Conservation (phyloP, 2,113 vertebrate genomes). For the Neotragus moschatus region DNA sequence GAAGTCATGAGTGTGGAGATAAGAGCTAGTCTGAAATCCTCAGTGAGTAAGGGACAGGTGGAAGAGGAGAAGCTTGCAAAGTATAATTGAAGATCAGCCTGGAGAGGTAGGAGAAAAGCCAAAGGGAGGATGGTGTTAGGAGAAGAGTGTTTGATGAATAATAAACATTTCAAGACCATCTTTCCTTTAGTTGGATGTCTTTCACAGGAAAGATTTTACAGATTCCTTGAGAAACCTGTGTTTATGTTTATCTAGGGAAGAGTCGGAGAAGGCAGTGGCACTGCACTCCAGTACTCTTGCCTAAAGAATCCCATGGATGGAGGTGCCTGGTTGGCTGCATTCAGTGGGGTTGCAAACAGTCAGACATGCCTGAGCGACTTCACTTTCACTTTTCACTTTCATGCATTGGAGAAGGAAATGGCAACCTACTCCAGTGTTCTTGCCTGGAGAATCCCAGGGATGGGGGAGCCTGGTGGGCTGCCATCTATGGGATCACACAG, state of each 20-base stretch:
- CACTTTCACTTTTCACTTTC: too few relatives aligned
- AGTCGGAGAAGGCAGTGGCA: not conserved
- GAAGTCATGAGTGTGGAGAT: not conserved
- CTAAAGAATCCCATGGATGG: not conserved
- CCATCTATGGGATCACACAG: too few relatives aligned
- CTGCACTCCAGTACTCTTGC: not conserved
- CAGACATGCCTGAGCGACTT: accelerated
- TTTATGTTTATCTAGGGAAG: not conserved
- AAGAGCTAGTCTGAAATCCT: not conserved
- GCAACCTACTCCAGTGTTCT: too few relatives aligned
- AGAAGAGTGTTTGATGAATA: not conserved
- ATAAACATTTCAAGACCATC: not conserved
- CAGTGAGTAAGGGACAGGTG: not conserved
- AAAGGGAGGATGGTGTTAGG: not conserved
- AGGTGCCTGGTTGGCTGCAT: not conserved
- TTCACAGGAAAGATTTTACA: not conserved
- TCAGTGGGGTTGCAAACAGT: not conserved
- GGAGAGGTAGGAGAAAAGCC: not conserved
- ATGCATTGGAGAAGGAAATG: too few relatives aligned
- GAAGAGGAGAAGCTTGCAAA: not conserved
- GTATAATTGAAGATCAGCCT: not conserved
- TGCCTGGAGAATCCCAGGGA: too few relatives aligned
- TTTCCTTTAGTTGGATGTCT: not conserved
- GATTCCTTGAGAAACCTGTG: not conserved
- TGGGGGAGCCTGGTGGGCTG: too few relatives aligned